Conservation (phyloP, 2,888 invertebrate genomes). For the Atethmia centrago region DNA sequence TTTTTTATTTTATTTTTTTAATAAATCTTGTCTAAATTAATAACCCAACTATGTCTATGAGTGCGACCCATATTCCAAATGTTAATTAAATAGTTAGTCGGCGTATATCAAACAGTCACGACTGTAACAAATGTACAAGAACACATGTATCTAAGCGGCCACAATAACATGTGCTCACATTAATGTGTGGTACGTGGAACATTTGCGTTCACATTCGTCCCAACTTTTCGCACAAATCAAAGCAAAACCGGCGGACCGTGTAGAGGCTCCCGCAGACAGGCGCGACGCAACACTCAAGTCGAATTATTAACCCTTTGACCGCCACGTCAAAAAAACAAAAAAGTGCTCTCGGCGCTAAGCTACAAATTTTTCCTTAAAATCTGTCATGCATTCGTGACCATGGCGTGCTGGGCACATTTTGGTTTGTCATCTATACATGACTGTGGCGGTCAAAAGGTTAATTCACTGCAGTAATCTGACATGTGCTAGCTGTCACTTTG, state of each 20-base stretch:
- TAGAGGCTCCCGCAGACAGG: too few species aligned
- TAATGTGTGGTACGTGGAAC: constrained; percentile 58
- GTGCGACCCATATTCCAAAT: constrained; percentile 50
- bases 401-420: too few species aligned
- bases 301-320: too few species aligned
- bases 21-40: constrained; percentile 44
- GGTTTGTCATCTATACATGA: too few species aligned
- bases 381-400: too few species aligned
- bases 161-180: constrained; percentile 65
- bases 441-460: too few species aligned
- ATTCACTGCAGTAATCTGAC: too few species aligned
- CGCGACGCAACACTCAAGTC: too few species aligned
- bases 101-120: constrained; percentile 61
- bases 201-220: constrained; percentile 61
- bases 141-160: constrained; percentile 60
- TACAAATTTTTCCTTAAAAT: too few species aligned
- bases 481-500: too few species aligned
- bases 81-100: constrained; percentile 64
- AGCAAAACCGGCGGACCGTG: constrained; percentile 57
- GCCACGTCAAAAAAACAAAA: too few species aligned
- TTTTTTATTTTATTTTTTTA: constrained; percentile 2
- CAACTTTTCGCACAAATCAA: constrained; percentile 80
- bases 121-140: constrained; percentile 61
- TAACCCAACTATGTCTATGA: constrained; percentile 32
- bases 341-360: too few species aligned